Evolutionary conservation across 2,888 invertebrate genomes (phyloP).

Genomic region (Caradrina kadenii): DNA sequence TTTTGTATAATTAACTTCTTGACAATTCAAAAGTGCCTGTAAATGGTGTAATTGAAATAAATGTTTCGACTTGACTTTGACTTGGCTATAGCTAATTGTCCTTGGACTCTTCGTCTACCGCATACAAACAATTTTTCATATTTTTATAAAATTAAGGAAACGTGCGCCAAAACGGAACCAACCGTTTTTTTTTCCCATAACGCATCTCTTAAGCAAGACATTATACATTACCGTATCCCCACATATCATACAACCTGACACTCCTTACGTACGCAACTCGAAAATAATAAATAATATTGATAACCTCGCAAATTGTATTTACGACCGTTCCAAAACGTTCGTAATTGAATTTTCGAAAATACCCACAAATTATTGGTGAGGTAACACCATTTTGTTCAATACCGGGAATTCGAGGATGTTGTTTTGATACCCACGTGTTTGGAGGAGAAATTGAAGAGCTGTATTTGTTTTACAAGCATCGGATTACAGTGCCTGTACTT

Average conservation of each 20-base stretch:
- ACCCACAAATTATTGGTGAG: conserved; percentile 49
- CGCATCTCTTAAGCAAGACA: conserved; percentile 20
- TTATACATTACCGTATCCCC: conserved; percentile 11
- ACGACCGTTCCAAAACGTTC: conserved; percentile 64
- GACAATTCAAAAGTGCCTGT: too few species aligned
- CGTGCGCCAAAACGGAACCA: neutral
- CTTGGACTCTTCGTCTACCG: too few species aligned
- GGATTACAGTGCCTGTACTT: neutral
- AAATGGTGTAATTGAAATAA: too few species aligned
- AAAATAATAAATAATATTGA: conserved; percentile 62
- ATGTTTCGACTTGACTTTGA: too few species aligned
- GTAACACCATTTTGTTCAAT: conserved; percentile 28
- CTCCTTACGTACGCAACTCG: conserved; percentile 6
- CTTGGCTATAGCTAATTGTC: too few species aligned
- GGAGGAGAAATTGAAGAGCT: conserved; percentile 13
- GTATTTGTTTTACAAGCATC: conserved; percentile 21
- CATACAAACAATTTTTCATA: too few species aligned
- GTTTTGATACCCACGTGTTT: conserved; percentile 26
- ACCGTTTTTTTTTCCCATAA: neutral
- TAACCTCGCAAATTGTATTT: conserved; percentile 71
- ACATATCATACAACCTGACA: conserved; percentile 36
- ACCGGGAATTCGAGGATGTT: conserved; percentile 41
- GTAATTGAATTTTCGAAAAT: conserved; percentile 71
- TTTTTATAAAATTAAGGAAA: neutral
- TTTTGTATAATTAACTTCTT: too few species aligned